phyloP scores from a whole-genome alignment of 2,888 invertebrate species.

The Gymnocheta viridis region DNA sequence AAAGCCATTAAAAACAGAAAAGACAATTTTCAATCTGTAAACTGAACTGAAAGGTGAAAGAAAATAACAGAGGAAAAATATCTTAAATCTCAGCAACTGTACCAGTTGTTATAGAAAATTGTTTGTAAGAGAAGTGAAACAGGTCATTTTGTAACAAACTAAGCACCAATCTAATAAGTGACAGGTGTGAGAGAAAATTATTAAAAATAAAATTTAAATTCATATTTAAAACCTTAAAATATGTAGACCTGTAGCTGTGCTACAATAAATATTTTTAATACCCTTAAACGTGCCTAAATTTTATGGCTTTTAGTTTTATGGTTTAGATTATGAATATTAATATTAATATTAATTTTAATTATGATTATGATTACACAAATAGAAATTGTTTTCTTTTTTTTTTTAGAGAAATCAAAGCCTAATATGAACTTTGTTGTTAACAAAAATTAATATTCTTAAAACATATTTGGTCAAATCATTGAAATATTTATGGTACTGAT shows the following conservation, averaged over 20 bases:
- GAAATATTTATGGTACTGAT: constrained; percentile 55
- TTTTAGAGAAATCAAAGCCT: constrained; percentile 28
- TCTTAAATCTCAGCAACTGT: constrained; percentile 39
- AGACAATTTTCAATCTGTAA: constrained; percentile 17
- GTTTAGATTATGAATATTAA: not conserved
- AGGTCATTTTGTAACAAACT: not conserved
- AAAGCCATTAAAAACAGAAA: not conserved
- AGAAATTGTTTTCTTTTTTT: not conserved
- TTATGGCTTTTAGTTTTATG: not conserved
- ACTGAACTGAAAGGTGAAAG: not conserved
- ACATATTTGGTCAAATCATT: constrained; percentile 59
- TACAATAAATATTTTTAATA: not conserved
- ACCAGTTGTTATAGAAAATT: constrained; percentile 4
- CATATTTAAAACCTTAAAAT: not conserved
- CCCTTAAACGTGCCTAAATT: constrained; percentile 16
- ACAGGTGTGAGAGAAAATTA: constrained; percentile 36
- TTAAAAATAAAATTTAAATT: not conserved
- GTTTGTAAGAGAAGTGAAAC: not conserved
- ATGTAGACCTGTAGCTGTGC: not conserved
- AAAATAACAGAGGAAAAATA: not conserved
- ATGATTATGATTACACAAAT: not conserved
- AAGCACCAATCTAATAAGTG: not conserved
- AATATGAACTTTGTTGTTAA: constrained; percentile 29
- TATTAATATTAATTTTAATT: constrained; percentile 41
- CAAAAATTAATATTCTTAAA: constrained; percentile 54